Evolutionary conservation across 2,113 vertebrate species (phyloP), one percentile per base, ranked within the genome.

Genomic region (Podarcis raffonei): DNA sequence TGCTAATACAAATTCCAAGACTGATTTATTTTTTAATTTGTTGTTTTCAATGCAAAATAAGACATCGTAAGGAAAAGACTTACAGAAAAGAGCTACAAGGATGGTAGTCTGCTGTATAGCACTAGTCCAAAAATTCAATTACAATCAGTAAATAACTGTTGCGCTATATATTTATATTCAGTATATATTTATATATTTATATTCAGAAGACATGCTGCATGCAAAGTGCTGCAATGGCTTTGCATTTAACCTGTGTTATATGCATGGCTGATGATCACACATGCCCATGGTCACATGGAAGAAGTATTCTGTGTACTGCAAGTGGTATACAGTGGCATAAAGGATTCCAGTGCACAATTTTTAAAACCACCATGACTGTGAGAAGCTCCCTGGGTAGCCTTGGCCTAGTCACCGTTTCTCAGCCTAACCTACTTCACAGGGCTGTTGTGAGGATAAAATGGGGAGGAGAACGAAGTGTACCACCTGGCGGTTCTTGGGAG

Each of bases 61-160:
- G 22, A 20, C 72, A 75, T 37, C 7, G 22, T 35, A 35, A 81
- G 59, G 23, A 20, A 9, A 68, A 83, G 37, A 16, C 42, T 69
- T 69, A 25, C 4, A 68, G 35, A 39, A 42, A 23, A 68, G 35
- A 2, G 48, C 20, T 59, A 22, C 88, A 59, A 57, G 18, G 0
- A 0, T 0, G 11, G 27, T 53, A 68, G 35, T 13, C 30, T 39
- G 30, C 0, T 18, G 30, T 81, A 68, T 0, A 0, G 35, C 53
- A 27, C 32, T 20, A 16, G 0, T 0, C 76, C 35, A 68, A 84
- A 86, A 16, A 5, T 65, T n/a, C 3, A 7, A 37, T 0, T 0
- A 27, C 71, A 23, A 30, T 66, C 42, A 37, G 37, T n/a, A n/a
- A 82, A 75, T 4, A 81, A 53, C 2, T 12, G 48, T 53, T 53